Conservation (phyloP, 2,113 vertebrate species). For the Amazona guildingii region DNA sequence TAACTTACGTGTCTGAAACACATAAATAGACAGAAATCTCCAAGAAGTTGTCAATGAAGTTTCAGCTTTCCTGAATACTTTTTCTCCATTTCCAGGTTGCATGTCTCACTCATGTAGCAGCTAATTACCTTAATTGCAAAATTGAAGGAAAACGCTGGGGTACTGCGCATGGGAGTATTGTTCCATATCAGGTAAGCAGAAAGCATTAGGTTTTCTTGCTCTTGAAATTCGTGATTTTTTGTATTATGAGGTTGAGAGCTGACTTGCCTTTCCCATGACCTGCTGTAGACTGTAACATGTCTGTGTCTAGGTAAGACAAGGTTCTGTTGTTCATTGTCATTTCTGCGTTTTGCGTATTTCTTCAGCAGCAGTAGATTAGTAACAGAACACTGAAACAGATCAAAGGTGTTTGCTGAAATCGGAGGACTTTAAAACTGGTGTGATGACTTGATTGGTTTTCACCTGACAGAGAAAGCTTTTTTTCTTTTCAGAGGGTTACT, state of each 20-base stretch:
- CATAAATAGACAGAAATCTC: not conserved
- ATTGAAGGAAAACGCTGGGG: slow-evolving; percentile 84
- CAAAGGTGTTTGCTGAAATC: slow-evolving; percentile 64
- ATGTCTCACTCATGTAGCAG: slow-evolving; percentile 84
- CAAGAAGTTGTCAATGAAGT: not conserved
- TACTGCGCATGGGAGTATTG: slow-evolving; percentile 86
- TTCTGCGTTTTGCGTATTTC: slow-evolving; percentile 34
- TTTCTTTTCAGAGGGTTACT: not conserved
- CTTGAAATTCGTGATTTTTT: not conserved
- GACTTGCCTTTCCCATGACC: not conserved
- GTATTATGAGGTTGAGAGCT: not conserved
- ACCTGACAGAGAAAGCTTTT: not conserved
- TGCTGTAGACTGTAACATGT: not conserved
- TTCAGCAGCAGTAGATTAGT: slow-evolving; percentile 53
- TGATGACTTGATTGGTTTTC: slow-evolving; percentile 15
- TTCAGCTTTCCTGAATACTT: not conserved
- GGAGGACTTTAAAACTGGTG: slow-evolving; percentile 22
- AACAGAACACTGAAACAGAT: slow-evolving; percentile 63
- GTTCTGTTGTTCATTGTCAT: slow-evolving; percentile 58
- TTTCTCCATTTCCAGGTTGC: slow-evolving; percentile 76
- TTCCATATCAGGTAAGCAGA: slow-evolving; percentile 85
- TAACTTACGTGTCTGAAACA: not conserved
- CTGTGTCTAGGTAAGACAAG: slow-evolving; percentile 11
- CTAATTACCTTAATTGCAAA: slow-evolving; percentile 83
- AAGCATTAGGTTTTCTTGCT: not conserved